Base-by-base conservation (phyloP, 2,797 vertebrate species). In the Tarsius wallacei region DNA sequence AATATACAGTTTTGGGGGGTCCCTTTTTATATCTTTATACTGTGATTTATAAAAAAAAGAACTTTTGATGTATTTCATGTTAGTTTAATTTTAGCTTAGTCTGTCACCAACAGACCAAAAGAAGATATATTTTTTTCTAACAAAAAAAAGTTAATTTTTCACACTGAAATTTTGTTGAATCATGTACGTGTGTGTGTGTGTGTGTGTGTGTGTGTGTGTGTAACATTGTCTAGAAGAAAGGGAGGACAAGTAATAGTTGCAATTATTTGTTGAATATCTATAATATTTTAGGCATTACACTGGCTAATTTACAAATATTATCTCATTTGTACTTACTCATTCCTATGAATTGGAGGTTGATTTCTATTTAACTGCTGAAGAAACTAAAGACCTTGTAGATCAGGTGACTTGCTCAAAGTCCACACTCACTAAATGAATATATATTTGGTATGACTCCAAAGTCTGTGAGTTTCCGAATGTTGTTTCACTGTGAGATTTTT, bases 51-150 rank as follows among this genome's bases (percentile, higher is more conserved):
- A 1, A n/a, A 47, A 77, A 84, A 71, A 42, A 59, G 5, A 63
- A 8, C 42, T 88, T 90, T 87, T 59, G 24, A n/a, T 91, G 31
- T 85, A 87, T 87, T 95, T 55, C 73, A 19, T 93, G 6, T 90
- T 86, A 59, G 73, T 87, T 82, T 90, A 31, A 83, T 91, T 71
- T 26, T 89, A 85, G 19, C 33, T 88, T 28, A 88, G 0, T 74
- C 16, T 5, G 13, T 76, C 59, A 77, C 61, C 31, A 55, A 85
- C n/a, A 91, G 33, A 64, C 57, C 49, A 83, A 91, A 95, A 88
- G 15, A 93, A 80, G 12, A 33, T 47, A 57, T 64, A 42, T 94
- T 96, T 91, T 93, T 57, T 93, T 57, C 42, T 6, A 70, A 57
- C 1, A 73, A 66, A 64, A 78, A 15, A 61, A 61, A 7, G 49